phyloP scores from a whole-genome alignment of 1,140 invertebrate species.

The Heterodera schachtii region DNA sequence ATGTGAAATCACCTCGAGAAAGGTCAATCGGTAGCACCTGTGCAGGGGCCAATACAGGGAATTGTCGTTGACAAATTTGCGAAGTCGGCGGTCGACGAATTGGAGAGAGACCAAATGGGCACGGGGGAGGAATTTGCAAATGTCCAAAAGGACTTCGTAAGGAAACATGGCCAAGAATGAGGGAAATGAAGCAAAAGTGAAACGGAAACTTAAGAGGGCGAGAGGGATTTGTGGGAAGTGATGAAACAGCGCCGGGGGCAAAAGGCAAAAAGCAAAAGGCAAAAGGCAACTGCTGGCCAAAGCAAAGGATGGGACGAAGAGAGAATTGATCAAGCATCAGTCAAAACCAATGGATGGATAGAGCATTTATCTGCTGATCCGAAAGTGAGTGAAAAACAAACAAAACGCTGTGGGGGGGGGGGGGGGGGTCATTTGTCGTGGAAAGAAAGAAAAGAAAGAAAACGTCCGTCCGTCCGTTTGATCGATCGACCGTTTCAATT shows the following conservation, averaged over 20 bases:
- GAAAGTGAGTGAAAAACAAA: background rate
- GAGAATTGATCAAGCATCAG: background rate
- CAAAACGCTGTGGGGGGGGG: background rate
- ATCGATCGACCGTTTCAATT: background rate
- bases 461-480: background rate
- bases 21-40: background rate
- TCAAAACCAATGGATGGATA: background rate
- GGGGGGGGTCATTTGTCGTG: background rate
- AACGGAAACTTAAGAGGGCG: background rate
- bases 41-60: conserved; percentile 2
- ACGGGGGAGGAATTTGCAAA: conserved; percentile 3
- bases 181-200: background rate
- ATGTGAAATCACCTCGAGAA: background rate
- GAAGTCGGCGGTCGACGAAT: background rate
- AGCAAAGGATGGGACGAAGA: background rate
- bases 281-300: background rate
- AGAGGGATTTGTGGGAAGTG: too few relatives aligned
- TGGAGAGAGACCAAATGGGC: background rate
- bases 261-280: background rate
- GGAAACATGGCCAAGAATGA: background rate
- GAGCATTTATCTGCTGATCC: background rate
- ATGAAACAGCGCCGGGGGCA: background rate
- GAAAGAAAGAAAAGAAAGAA: background rate
- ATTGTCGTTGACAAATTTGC: background rate
- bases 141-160: conserved; percentile 9